Base-by-base conservation (phyloP, 1,140 invertebrate species). In the Chymomyza costata region DNA sequence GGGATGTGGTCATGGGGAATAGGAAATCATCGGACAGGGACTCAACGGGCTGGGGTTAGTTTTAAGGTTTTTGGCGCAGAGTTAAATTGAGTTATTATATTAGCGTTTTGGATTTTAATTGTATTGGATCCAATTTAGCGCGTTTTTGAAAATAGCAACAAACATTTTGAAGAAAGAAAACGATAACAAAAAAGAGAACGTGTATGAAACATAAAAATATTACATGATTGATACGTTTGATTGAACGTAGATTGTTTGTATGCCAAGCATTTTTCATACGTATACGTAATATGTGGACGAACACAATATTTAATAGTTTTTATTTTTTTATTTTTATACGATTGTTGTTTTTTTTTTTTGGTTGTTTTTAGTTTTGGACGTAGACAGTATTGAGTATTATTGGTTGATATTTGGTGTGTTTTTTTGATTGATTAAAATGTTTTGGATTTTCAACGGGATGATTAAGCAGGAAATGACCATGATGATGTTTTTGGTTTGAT, bases 21-120 rank as follows among this genome's bases (percentile, higher is more conserved):
- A 99, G 92, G 91, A 98, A 97, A 90, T 99, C 96, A 89, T 95
- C 93, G 73, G 93, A 93, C 86, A 94, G 88, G 87, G 93, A 92
- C 88, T 94, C 93, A 87, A 94, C 91, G 78, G 91, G 91, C 91
- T 92, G 68, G 51, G 65, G 51, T 80, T 43, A 41, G 18, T 8
- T 45, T 41, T 19, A 11, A 19, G 40, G 13, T 43, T 57, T 80
- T 56, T 61, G 58, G 49, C 49, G 73, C 52, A 55, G 34, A 59
- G 46, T 48, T 52, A 46, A 60, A 45, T 65, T 64, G 64, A 50
- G 32, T 31, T 52, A 21, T 14, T 32, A 16, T 52, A 64, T 62
- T 64, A 41, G 61, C 61, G 25, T 39, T 50, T 19, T 37, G 6
- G 30, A 31, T 48, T 58, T 51, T 50, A 25, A 14, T 6, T 50